Conservation (phyloP, 2,797 vertebrate species). For the Phalanger gymnotis region DNA sequence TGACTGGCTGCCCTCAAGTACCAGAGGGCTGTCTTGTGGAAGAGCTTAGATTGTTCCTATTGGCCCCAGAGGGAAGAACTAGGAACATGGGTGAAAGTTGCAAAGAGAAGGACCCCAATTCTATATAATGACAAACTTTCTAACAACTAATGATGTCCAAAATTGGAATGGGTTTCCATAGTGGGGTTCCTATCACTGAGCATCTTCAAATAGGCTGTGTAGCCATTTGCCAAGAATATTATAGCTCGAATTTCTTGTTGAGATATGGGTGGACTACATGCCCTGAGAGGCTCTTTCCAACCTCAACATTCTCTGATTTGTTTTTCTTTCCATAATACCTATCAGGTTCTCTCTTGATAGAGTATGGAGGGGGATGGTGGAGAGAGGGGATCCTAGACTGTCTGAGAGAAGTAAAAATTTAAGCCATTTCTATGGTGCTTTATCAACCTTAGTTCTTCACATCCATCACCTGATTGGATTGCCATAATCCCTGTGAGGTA, state of each 20-base stretch:
- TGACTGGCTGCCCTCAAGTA: background rate
- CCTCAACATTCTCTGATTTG: background rate
- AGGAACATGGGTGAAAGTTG: background rate
- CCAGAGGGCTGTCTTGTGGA: too few relatives aligned
- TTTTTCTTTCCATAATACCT: background rate
- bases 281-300: background rate
- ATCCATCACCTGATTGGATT: background rate
- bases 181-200: background rate
- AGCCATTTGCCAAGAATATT: background rate
- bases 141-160: background rate
- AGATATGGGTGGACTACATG: background rate
- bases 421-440: background rate
- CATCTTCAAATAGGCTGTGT: background rate
- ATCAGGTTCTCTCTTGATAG: background rate
- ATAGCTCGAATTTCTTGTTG: background rate
- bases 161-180: background rate
- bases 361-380: background rate
- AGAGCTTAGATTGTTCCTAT: too few relatives aligned
- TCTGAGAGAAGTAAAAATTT: background rate
- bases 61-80: too few relatives aligned
- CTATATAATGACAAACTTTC: background rate
- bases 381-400: background rate
- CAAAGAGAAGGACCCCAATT: background rate
- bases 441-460: background rate
- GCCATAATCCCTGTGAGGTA: background rate